Conservation (phyloP, 2,797 vertebrate genomes). For the Pterois miles region DNA sequence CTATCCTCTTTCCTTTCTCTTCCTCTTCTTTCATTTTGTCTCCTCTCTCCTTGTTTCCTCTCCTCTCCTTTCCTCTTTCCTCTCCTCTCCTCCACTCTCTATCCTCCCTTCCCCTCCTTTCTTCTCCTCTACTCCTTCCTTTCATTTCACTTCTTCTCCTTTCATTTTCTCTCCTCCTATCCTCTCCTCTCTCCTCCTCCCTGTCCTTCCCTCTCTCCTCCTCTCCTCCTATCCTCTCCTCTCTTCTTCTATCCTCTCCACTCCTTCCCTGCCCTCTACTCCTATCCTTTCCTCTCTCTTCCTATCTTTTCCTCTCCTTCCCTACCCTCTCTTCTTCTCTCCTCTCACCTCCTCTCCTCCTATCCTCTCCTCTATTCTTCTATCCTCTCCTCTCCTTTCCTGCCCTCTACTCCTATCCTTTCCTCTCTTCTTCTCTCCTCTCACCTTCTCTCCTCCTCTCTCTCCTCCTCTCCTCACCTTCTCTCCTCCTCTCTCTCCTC, state of each 20-base stretch:
- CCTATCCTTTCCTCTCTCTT: neutral
- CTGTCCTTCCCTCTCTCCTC: neutral
- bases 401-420: neutral
- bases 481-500: neutral
- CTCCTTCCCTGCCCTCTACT: neutral
- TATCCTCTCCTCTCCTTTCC: too few species aligned
- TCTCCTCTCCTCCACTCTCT: neutral
- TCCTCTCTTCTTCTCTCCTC: too few species aligned
- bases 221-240: neutral
- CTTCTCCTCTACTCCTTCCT: neutral
- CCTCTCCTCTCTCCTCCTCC: neutral
- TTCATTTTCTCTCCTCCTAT: too few species aligned
- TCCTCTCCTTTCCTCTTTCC: accelerated
- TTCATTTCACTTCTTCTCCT: neutral
- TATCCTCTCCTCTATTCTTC: neutral
- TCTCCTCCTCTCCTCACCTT: neutral
- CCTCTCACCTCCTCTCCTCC: too few species aligned
- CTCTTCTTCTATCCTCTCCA: too few species aligned
- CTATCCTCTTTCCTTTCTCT: too few species aligned
- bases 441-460: too few species aligned
- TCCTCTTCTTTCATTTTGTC: too few species aligned
- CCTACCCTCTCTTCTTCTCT: neutral
- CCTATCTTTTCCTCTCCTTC: neutral
- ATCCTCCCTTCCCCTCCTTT: too few species aligned
- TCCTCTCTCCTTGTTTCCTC: too few species aligned